Base-by-base conservation (phyloP, 2,797 vertebrate species). In the Rousettus madagascariensis region DNA sequence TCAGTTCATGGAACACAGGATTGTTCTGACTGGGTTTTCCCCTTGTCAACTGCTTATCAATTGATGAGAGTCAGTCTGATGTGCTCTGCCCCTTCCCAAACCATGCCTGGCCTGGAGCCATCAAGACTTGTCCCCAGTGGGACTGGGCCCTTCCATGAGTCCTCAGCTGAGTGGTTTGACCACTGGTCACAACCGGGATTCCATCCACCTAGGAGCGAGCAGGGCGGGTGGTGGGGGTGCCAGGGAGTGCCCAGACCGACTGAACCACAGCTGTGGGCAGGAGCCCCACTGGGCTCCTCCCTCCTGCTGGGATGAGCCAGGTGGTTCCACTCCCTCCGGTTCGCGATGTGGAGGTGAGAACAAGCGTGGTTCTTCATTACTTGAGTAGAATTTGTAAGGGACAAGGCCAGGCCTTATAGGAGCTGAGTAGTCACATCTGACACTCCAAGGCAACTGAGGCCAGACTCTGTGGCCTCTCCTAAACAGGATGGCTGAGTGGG, bases 1-100 rank as follows among this genome's bases (percentile, higher is more conserved):
- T 38, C 4, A 0, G 1, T 36, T 51, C 12, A 2, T 15, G 5
- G 46, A 24, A 7, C 8, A n/a, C 59, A 33, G 36, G 6, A 6
- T n/a, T 9, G 26, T 30, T n/a, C 12, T 6, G 72, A 77, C 3
- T 8, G 43, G 19, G 19, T 51, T 51, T 77, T 22, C 59, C 43
- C 59, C 30, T 22, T 13, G 2, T 30, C 13, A 0, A 6, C 12
- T 11, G 33, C 20, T n/a, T 43, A 30, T 30, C 57, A 43, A 20
- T 43, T 30, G 36, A 30, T 11, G 16, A 15, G 11, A 28, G 33
- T 51, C 53, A 30, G 3, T 36, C 46, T 5, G 33, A 38, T 16
- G 20, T 3, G 24, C 41, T 11, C 24, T 3, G 43, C 19, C 19
- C 72, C 30, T 11, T 15, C 38, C 53, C 46, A 41, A 20, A 53